Evolutionary conservation across 2,888 invertebrate species (phyloP).

Genomic region (Ametastegia equiseti): DNA sequence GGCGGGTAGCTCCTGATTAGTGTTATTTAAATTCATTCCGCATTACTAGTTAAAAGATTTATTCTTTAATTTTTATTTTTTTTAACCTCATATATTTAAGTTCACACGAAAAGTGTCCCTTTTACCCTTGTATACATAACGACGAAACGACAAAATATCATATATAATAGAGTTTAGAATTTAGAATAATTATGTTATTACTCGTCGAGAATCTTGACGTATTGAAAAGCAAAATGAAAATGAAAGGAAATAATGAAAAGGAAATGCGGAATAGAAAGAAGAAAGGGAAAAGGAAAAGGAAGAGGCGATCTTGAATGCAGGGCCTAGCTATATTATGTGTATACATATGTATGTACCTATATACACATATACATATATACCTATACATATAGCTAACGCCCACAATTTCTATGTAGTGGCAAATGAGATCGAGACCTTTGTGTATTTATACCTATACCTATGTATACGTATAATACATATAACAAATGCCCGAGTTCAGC

Average conservation of each 20-base stretch:
- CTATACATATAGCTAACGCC: not conserved
- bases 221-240: not conserved
- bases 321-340: no score
- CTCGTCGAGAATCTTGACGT: not conserved
- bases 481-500: not conserved
- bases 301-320: not conserved
- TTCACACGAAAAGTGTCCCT: no score
- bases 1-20: conserved; percentile 3
- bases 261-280: not conserved
- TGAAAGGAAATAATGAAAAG: not conserved
- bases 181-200: not conserved
- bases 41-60: not conserved
- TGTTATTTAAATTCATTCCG: not conserved
- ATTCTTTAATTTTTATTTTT: no score
- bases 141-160: no score
- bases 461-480: not conserved
- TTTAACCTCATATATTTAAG: no score
- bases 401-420: conserved; percentile 2
- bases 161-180: not conserved
- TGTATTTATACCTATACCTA: not conserved
- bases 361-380: not conserved
- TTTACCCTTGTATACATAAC: no score
- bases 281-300: not conserved
- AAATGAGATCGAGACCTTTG: conserved; percentile 41
- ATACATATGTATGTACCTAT: not conserved